Evolutionary conservation across 1,140 invertebrate genomes (phyloP).

Genomic region (Vanessa atalanta): DNA sequence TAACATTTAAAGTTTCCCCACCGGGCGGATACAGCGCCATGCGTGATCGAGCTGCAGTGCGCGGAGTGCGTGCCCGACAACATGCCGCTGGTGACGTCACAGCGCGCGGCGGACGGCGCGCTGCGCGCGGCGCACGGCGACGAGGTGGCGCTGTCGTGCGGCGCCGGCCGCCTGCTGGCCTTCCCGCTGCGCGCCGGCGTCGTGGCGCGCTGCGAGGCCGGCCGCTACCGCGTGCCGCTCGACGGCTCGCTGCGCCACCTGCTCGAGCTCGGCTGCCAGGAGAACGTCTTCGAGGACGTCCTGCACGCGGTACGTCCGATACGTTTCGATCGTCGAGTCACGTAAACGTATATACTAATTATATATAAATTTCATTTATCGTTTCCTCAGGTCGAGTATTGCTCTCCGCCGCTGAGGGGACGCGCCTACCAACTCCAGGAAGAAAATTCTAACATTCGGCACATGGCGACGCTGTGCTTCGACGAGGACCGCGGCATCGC

Average conservation of each 20-base stretch:
- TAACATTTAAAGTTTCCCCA: background rate
- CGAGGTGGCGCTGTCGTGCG: constrained; percentile 62
- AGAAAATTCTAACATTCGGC: constrained; percentile 40
- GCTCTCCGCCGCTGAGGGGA: constrained; percentile 62
- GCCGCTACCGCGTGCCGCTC: constrained; percentile 51
- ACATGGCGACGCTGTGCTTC: constrained; percentile 69
- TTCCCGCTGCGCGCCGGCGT: constrained; percentile 56
- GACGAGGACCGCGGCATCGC: constrained; percentile 63
- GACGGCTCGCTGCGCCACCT: constrained; percentile 52
- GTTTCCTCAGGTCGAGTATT: constrained; percentile 57
- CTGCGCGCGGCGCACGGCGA: constrained; percentile 52
- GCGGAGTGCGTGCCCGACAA: constrained; percentile 70
- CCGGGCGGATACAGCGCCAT: constrained; percentile 45
- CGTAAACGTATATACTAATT: too few relatives aligned
- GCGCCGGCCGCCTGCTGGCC: constrained; percentile 57
- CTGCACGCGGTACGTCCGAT: constrained; percentile 52
- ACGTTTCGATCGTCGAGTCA: too few relatives aligned
- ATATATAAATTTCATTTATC: too few relatives aligned
- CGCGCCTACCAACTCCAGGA: constrained; percentile 62
- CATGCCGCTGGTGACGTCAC: constrained; percentile 72
- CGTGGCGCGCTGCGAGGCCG: constrained; percentile 57
- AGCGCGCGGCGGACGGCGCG: constrained; percentile 52
- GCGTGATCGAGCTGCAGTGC: constrained; percentile 69
- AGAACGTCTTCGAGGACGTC: constrained; percentile 71
- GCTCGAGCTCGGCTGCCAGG: constrained; percentile 72